These are phyloP conservation scores for Orycteropus afer DNA, from an alignment of 2,113 vertebrate species.

Conservation along the genomic window DNA sequence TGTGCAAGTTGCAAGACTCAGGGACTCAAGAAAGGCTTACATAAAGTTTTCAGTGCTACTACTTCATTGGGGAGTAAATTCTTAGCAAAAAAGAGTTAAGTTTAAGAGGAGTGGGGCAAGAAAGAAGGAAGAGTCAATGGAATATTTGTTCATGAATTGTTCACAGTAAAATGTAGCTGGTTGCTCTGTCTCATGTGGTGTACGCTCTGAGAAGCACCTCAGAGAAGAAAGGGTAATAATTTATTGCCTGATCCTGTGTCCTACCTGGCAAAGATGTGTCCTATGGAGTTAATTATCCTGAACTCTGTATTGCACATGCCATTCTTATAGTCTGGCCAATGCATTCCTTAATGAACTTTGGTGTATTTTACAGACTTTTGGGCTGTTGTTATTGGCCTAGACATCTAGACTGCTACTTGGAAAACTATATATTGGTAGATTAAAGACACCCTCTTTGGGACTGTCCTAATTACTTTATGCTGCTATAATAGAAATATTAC, in stretches of 20 bases:
- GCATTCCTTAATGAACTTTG: not conserved
- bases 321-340: not conserved
- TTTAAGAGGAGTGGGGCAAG: not conserved
- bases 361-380: not conserved
- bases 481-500: too few species aligned
- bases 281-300: not conserved
- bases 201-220: not conserved
- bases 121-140: not conserved
- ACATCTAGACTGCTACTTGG: not conserved
- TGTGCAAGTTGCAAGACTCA: not conserved
- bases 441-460: not conserved
- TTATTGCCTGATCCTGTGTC: not conserved
- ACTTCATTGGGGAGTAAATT: not conserved
- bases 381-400: not conserved
- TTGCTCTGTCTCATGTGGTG: not conserved
- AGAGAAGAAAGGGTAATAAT: not conserved
- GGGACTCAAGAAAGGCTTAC: not conserved
- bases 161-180: not conserved
- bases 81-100: not conserved
- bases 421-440: not conserved
- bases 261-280: not conserved
- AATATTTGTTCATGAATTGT: not conserved
- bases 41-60: not conserved
- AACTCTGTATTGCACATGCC: too few species aligned
- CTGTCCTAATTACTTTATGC: too few species aligned